Evolutionary conservation across 1,140 invertebrate genomes (phyloP), one percentile per base, ranked within the genome.

Genomic region (Euura lappo): DNA sequence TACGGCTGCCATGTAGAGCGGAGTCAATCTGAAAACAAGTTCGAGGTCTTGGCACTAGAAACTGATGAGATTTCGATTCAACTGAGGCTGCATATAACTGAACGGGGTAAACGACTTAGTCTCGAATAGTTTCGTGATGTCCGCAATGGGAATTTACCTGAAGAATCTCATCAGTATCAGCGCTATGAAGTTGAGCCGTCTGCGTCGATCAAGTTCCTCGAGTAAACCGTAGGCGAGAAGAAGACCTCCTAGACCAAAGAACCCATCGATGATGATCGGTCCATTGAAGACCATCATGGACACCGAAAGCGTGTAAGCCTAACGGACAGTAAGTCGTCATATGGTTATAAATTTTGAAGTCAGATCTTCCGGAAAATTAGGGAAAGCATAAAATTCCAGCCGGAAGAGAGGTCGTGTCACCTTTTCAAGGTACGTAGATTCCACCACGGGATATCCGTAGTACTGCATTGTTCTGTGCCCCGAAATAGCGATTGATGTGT

Each of bases 1-100:
- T 44, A 87, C 73, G 0, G 88, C 69, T 8, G 86, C 10, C 13
- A 79, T 76, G 68, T 86, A 87, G n/a, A 79, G 75, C 11, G 87
- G 87, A 10, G 85, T 87, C 13, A 89, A 78, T 70, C 86, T 87
- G 28, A 28, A 28, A 28, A 28, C 51, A 43, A 77, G 28, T 28
- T 28, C 28, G 28, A 28, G 28, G 28, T 28, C 28, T 28, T 28
- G 28, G 28, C 28, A 28, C 28, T 28, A 1, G 28, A 28, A 28
- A 28, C 28, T 28, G 28, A 28, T 28, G 28, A 28, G 28, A 28
- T 28, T 28, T 28, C 28, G 28, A 28, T 64, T 64, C 60, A 64
- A 64, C 13, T 64, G 60, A 28, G 28, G 28, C 28, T 28, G 28
- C 28, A 28, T 64, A 10, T 2, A 64, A 64, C 13, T 64, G 60